Base-by-base conservation (phyloP, 64 coral and sea anemone genomes). In the Anthopleura sola region DNA sequence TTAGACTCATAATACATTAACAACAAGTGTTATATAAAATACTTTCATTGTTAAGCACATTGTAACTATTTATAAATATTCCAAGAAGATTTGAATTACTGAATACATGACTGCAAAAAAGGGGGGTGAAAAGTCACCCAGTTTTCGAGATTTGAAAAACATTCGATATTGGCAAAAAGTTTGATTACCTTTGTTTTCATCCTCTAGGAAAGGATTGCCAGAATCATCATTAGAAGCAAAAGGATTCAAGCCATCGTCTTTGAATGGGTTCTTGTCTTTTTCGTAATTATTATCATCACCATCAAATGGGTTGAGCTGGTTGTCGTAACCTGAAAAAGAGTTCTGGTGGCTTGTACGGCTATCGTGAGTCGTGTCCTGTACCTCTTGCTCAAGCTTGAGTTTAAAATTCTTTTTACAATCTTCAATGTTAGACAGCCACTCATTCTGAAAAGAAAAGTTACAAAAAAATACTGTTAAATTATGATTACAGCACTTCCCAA, bases 381-480 rank as follows among this genome's bases (percentile, higher is more conserved):
- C 84, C 51, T 96, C 94, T 81, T 96, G 94, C 31, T 96, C 94
- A 29, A 96, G 79, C 58, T 96, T 96, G 24, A 96, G 85, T 86
- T 96, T 96, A 37, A 96, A 96, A 78, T 92, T 96, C 54, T 89
- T 96, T 78, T 96, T 96, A 44, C 94, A 92, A 78, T 96, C 94
- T 83, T 96, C 94, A 58, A 96, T 92, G 57, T 89, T 85, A 19
- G 92, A 87, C 19, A 96, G 39, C 94, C 94, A 96, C 64, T 96
- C 94, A 86, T 92, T 96, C 94, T 96, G 60, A 71, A 71, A 71
- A 71, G 28, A 71, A 71, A 36, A 23, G 9, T 21, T 9, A 68
- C 5, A 29, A 26, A 29, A 21, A 21, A 5, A 58, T 16, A 17
- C 14, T 16, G 14, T 0, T 58, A 11, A 48, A 48, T 48, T 48